Conservation (phyloP, 1,140 invertebrate genomes). For the Drosophila athabasca region DNA sequence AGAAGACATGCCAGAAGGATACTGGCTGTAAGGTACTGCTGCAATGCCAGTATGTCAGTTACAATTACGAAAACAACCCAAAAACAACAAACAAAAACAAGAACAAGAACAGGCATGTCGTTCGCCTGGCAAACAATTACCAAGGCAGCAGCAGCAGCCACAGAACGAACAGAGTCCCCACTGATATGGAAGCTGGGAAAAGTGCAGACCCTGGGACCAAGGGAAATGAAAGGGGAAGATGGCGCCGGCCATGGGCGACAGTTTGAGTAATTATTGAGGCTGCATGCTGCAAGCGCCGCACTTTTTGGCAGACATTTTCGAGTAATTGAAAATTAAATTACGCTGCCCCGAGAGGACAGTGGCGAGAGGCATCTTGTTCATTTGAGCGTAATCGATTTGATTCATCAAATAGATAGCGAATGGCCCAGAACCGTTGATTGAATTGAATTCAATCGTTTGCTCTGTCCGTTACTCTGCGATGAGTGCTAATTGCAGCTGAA, state of each 20-base stretch:
- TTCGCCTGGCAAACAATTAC: conserved; percentile 74
- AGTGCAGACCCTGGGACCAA: not conserved
- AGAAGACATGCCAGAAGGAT: conserved; percentile 1
- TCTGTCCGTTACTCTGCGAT: not conserved
- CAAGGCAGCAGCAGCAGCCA: conserved; percentile 39
- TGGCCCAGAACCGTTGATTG: conserved; percentile 28
- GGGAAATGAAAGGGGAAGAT: conserved; percentile 1
- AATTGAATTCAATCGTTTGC: conserved; percentile 15
- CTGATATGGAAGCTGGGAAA: conserved; percentile 21
- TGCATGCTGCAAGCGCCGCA: conserved; percentile 58
- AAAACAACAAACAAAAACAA: no score
- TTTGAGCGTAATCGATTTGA: conserved; percentile 64
- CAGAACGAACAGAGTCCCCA: conserved; percentile 28
- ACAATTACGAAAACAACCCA: conserved; percentile 61
- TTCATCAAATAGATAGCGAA: conserved; percentile 46
- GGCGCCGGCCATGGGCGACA: conserved; percentile 68
- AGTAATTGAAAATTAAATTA: conserved; percentile 82
- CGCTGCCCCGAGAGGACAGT: conserved; percentile 13
- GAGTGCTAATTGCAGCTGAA: not conserved
- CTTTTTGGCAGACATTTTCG: conserved; percentile 63
- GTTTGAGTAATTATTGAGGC: conserved; percentile 80
- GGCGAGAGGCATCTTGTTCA: conserved; percentile 34
- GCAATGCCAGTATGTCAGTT: conserved; percentile 67
- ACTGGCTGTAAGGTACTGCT: conserved; percentile 17
- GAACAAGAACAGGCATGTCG: conserved; percentile 47